A percentile compares a stretch with the other conserved stretches of the same genome.
Conservation (phyloP, 1,140 invertebrate genomes). For the Bombus sibiricus region DNA sequence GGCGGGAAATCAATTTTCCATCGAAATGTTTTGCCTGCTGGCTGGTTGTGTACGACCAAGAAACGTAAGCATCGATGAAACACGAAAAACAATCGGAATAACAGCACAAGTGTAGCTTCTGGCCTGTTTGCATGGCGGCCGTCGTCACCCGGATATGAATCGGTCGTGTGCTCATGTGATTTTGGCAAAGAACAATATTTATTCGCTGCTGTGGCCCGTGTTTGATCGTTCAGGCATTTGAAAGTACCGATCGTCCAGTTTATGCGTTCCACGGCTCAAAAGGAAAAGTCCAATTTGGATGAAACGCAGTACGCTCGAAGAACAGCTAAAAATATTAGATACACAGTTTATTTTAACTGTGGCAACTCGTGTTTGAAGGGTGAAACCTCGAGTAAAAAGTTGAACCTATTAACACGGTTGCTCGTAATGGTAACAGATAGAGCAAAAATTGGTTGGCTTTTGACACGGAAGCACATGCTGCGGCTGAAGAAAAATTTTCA, state of each 20-base stretch:
- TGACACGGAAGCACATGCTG: no score
- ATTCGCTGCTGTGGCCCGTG: slow-evolving; percentile 23
- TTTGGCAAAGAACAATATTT: slow-evolving; percentile 56
- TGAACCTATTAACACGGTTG: no score
- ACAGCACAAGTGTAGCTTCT: background rate
- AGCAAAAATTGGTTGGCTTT: no score
- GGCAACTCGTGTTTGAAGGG: no score
- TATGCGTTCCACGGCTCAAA: background rate
- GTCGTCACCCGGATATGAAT: slow-evolving; percentile 49
- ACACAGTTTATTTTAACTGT: no score
- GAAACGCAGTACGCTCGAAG: no score
- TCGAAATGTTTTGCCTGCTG: no score
- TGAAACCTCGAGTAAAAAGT: no score
- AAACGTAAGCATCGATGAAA: background rate
- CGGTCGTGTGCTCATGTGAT: slow-evolving; percentile 45
- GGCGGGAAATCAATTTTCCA: slow-evolving; percentile 20
- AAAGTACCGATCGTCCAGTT: slow-evolving; percentile 32
- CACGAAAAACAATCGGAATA: slow-evolving; percentile 44
- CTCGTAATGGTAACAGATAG: no score
- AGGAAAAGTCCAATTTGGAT: no score
- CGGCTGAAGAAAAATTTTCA: no score
- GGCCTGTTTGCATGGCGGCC: slow-evolving; percentile 13
- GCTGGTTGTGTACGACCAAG: background rate
- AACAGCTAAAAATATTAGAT: no score
- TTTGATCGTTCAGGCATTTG: slow-evolving; percentile 32